Base-by-base conservation (phyloP, 2,888 invertebrate species). In the Nomada goodeniana region DNA sequence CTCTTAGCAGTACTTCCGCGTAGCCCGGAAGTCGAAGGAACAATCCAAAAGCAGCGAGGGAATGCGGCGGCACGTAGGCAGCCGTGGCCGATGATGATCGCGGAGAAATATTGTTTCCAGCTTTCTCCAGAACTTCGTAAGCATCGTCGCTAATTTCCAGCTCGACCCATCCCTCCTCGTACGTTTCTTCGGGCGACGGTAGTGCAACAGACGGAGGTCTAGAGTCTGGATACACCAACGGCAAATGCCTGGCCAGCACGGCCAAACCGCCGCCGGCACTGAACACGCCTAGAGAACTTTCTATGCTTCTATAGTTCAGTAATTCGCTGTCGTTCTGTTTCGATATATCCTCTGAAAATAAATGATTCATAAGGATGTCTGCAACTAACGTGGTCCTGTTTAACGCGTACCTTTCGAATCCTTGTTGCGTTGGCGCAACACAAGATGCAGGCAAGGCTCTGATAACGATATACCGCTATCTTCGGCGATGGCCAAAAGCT, bases 21-120 rank as follows among this genome's bases (percentile, higher is more conserved):
- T 98, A 99, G 2, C 98, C 97, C 0, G 98, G 98, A 89, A 99
- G 94, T 88, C 98, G 96, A 29, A 99, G 95, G 93, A 99, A 98
- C 79, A 98, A 94, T 0, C 98, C 98, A 92, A 99, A 97, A 18
- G 98, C 98, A 1, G 98, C 97, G 85, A 99, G 95, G 63, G 98
- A 98, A 94, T 98, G 98, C 72, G 98, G 97, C 9, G 98, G 98
- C 75, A 97, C 96, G 70, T 96, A 95, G n/a, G 95, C 95, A 10
- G 95, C 94, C 2, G 95, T 92, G 23, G 93, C 94, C 3, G 95
- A 90, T 11, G 95, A 90, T 11, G 95, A 93, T 84, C 94, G 95
- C 7, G 95, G 94, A 29, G 93, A 92, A 76, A 93, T 94, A 29
- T 94, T 94, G 0, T 90, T 90, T 2, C 92, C 92, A 36, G 36